Evolutionary conservation across 2,888 invertebrate genomes (phyloP), one percentile per base, ranked within the genome.

Genomic region (Limnephilus rhombicus): DNA sequence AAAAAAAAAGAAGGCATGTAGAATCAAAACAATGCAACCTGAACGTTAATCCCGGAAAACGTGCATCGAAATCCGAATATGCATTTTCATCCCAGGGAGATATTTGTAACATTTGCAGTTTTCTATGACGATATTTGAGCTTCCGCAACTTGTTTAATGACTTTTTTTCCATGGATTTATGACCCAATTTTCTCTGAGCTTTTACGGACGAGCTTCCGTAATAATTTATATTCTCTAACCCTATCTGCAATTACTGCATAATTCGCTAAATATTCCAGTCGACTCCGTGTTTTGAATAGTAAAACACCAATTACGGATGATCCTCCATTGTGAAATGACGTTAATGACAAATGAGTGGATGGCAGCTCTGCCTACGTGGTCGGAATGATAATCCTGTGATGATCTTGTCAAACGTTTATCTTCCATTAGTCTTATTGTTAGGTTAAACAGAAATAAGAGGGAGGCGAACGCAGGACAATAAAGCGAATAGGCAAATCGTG

Each of bases 211-310:
- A 68, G 80, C 87, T 45, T 49, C 45, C 45, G 49, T 86, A 86
- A 49, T 86, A 41, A 86, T 86, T 86, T 86, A 85, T 91, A 91
- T 91, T 91, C 80, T 91, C 91, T 91, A 91, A 91, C 80, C 85
- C 80, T 87, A 91, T 80, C 80, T 24, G 80, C 45, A 87, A 87
- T 91, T 87, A 81, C 91, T 34, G 34, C 88, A 68, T n/a, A 45
- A 87, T 87, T 80, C 88, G 12, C 49, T 29, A 80, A 80, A 88
- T 88, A 88, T 34, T 87, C 34, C 68, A 24, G n/a, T 15, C 68
- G 9, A 24, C 80, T 29, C 34, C 68, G 80, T 37, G 88, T 31
- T 31, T 68, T n/a, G 86, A 88, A 88, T 88, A 88, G 13, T 68
- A 68, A 34, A 88, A 68, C n/a, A n/a, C 24, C 24, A 68, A 24